Percentiles rank a stretch among this genome's conserved stretches.
These are phyloP conservation scores for Chymomyza fuscimana DNA, from an alignment of 2,888 invertebrate species.

Conservation along the genomic window DNA sequence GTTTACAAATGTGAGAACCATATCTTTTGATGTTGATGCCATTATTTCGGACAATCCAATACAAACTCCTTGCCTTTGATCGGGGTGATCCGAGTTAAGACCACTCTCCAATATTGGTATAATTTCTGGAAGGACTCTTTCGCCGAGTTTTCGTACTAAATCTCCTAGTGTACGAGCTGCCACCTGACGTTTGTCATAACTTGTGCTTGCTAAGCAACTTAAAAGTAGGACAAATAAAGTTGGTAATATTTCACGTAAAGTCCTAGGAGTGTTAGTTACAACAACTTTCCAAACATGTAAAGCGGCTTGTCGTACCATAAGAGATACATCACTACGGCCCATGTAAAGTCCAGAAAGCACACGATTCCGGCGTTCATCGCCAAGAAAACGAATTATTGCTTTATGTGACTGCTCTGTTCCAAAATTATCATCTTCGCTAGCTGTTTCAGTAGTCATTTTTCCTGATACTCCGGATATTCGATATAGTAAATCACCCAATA, in stretches of 20 bases:
- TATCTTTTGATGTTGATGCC: constrained; percentile 96
- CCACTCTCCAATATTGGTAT: constrained; percentile 98
- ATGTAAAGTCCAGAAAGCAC: constrained; percentile 97
- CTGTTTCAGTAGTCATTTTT: constrained; percentile 99
- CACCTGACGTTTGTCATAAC: constrained; percentile 97
- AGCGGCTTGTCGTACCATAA: constrained; percentile 98
- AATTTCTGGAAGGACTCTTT: constrained; percentile 97
- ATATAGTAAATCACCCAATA: constrained; percentile 96
- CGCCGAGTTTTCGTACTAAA: constrained; percentile 97
- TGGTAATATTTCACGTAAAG: constrained; percentile 96
- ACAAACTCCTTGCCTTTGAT: constrained; percentile 99
- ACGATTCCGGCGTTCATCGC: constrained; percentile 93
- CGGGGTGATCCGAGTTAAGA: constrained; percentile 92
- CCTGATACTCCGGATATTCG: constrained; percentile 98
- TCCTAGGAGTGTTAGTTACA: constrained; percentile 98
- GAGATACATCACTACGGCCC: constrained; percentile 97
- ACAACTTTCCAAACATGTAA: constrained; percentile 99
- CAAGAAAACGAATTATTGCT: constrained; percentile 93
- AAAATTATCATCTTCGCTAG: constrained; percentile 99
- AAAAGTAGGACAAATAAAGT: constrained; percentile 94
- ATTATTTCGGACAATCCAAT: constrained; percentile 99
- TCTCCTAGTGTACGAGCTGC: constrained; percentile 98
- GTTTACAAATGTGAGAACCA: constrained; percentile 93
- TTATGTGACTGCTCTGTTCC: constrained; percentile 97
- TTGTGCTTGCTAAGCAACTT: constrained; percentile 96